Percentiles rank a stretch among this genome's conserved stretches.
These are phyloP conservation scores for Ophion slaviceki DNA, from an alignment of 2,888 invertebrate genomes.

Conservation along the genomic window DNA sequence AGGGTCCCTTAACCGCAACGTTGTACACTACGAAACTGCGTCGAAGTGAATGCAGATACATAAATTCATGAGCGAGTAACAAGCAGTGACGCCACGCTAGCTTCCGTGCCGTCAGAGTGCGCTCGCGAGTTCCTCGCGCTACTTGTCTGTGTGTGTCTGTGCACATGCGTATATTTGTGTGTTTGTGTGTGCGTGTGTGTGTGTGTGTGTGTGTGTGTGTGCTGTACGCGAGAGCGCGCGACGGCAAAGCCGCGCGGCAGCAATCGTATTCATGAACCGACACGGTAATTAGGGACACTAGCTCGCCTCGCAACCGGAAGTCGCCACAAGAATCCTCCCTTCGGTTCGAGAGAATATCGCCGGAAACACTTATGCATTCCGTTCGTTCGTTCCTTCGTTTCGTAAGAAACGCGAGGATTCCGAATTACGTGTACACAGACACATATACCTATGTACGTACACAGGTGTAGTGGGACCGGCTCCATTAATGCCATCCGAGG, in stretches of 20 bases:
- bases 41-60: constrained; percentile 82
- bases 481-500: constrained; percentile 50
- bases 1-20: constrained; percentile 52
- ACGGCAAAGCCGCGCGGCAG: constrained; percentile 69
- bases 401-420: constrained; percentile 76
- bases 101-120: constrained; percentile 79
- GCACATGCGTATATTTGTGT: constrained; percentile 17
- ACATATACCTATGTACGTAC: neutral
- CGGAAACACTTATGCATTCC: constrained; percentile 83
- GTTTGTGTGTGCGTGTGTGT: constrained; percentile 19
- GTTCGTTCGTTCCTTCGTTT: constrained; percentile 75
- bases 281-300: constrained; percentile 84
- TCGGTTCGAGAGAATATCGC: constrained; percentile 78
- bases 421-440: constrained; percentile 63
- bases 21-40: constrained; percentile 73
- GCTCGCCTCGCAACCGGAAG: constrained; percentile 83
- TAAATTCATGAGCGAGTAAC: constrained; percentile 83
- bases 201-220: constrained; percentile 26
- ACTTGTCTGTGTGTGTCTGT: constrained; percentile 3
- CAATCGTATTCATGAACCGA: constrained; percentile 84
- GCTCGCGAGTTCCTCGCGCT: constrained; percentile 24
- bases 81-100: constrained; percentile 83
- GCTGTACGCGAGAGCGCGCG: constrained; percentile 39
- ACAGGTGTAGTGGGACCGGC: constrained; percentile 6
- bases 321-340: constrained; percentile 82